Evolutionary conservation across 1,140 invertebrate species (phyloP).

Genomic region (Zaprionus nigranus): DNA sequence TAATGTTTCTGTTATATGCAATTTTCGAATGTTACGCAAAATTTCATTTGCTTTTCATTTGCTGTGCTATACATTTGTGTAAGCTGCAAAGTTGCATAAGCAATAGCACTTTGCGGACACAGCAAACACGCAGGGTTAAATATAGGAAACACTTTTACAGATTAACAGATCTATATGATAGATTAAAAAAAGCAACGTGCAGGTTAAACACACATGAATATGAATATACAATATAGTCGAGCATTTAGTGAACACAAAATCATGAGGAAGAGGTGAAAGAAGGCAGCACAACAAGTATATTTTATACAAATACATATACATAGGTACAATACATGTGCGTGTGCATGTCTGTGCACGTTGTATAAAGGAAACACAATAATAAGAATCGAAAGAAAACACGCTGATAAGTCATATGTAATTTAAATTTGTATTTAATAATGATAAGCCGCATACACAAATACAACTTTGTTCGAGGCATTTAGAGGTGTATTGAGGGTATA

Average conservation of each 20-base stretch:
- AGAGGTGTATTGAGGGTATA: slow-evolving; percentile 18
- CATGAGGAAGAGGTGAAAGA: slow-evolving; percentile 37
- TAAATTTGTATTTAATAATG: slow-evolving; percentile 79
- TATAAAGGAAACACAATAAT: slow-evolving; percentile 28
- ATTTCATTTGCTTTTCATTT: not conserved
- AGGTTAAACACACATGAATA: slow-evolving; percentile 8
- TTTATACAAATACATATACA: slow-evolving; percentile 6
- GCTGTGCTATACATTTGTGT: slow-evolving; percentile 1
- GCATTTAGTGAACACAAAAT: slow-evolving; percentile 18
- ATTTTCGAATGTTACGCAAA: not conserved
- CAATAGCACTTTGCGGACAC: slow-evolving; percentile 3
- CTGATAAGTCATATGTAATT: slow-evolving; percentile 81
- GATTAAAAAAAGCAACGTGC: slow-evolving; percentile 34
- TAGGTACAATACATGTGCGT: not conserved
- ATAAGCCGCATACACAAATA: slow-evolving; percentile 70
- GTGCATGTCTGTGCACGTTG: slow-evolving; percentile 1
- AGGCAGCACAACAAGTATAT: slow-evolving; percentile 11
- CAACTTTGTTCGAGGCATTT: slow-evolving; percentile 20
- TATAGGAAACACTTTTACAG: slow-evolving; percentile 26
- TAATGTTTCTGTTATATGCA: not conserved
- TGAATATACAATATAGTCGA: not conserved
- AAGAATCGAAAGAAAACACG: slow-evolving; percentile 51
- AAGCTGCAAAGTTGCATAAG: slow-evolving; percentile 1
- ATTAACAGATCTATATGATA: slow-evolving; percentile 23
- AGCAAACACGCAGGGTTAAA: not conserved